Evolutionary conservation across 2,113 vertebrate genomes (phyloP), one percentile per base, ranked within the genome.

Genomic region (Theristicus caerulescens): DNA sequence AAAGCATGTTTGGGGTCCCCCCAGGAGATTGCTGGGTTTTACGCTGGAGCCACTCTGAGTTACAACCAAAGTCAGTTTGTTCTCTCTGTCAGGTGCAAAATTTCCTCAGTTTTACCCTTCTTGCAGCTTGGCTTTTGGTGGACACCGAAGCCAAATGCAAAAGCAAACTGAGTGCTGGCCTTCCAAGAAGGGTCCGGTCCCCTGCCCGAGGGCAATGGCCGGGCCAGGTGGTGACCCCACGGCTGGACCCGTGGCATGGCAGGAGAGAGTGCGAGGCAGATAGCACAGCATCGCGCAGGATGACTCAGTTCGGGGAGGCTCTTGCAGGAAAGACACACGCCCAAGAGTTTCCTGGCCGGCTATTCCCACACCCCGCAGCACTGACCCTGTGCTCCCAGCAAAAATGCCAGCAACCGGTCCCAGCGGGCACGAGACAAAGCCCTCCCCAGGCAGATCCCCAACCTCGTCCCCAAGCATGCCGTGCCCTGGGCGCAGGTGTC

Each of bases 291-390:
- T 4, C 1, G 0, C 0, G 1, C 66, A 49, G 49, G 46, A 82
- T 95, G 92, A 97, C 78, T 97, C 96, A 97, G 90, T 69, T 52
- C 1, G 0, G 86, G 93, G 96, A 96, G 94, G 58, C 67, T 96
- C 74, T 62, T 2, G 16, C 92, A 97, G 96, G 96, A 97, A 97
- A 58, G 85, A 94, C 92, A 96, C 93, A 96, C 94, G 1, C 96
- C 94, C 96, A 95, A 14, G 74, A 95, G 96, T 90, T 97, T 97
- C 96, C 96, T 96, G 93, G 81, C 71, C 2, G 0, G 62, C 81
- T 3, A 0, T 89, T 97, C 91, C 86, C 91, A 93, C 96, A 94
- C 64, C 78, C 86, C 3, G 2, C 13, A 0, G 61, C 62, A 16
- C 73, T 19, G 62, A 89, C 66, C 86, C 77, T 22, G 69, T 0